These are phyloP conservation scores for Tetramorium simillimum DNA, from an alignment of 1,140 invertebrate genomes.

Conservation along the genomic window DNA sequence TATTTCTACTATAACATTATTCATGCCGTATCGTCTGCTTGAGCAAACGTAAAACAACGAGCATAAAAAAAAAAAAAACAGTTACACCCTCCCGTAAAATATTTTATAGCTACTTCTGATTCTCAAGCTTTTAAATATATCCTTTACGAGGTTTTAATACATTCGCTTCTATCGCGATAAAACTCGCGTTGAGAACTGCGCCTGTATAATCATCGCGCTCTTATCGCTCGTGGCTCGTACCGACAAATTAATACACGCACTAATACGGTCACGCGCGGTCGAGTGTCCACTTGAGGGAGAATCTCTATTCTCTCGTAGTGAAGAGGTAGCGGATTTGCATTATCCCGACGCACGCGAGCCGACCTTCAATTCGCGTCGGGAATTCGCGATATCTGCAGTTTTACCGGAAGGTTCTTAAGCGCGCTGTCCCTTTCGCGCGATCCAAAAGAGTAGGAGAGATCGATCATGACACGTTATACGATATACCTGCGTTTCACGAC, in stretches of 20 bases:
- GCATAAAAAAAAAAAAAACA: background rate
- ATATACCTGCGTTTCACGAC: background rate
- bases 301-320: background rate
- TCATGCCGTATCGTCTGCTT: background rate
- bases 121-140: constrained; percentile 1
- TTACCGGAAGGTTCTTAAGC: background rate
- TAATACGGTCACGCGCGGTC: background rate
- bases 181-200: constrained; percentile 15
- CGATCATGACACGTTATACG: constrained; percentile 16
- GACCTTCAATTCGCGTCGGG: background rate
- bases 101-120: constrained; percentile 8
- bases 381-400: background rate
- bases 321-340: background rate
- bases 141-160: background rate
- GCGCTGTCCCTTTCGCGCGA: background rate
- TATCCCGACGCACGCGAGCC: background rate
- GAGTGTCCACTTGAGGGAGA: background rate
- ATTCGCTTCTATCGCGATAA: constrained; percentile 16
- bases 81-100: background rate
- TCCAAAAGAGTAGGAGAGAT: background rate
- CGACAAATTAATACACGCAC: constrained; percentile 20
- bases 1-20: background rate
- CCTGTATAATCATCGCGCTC: background rate
- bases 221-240: background rate
- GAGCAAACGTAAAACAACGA: background rate